These are phyloP conservation scores for Phengaris alcon DNA, from an alignment of 2,888 invertebrate species.

Conservation along the genomic window DNA sequence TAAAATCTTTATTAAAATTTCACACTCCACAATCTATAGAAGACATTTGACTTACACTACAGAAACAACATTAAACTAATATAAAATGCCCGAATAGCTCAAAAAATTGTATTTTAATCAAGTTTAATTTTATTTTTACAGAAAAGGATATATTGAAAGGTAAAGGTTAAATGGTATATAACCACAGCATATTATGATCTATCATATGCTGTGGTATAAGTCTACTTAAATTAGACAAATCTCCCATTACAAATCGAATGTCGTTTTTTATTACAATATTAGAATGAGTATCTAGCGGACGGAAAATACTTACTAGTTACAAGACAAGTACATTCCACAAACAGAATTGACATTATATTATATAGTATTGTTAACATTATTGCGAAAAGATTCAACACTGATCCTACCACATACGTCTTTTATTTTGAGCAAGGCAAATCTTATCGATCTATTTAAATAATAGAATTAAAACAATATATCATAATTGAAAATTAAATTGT, in stretches of 20 bases:
- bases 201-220: no score
- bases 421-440: conserved; percentile 59
- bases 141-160: no score
- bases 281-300: neutral
- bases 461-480: conserved; percentile 2
- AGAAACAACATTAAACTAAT: conserved; percentile 55
- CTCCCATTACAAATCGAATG: no score
- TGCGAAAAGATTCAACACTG: conserved; percentile 32
- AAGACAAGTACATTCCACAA: conserved; percentile 15
- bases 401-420: conserved; percentile 42
- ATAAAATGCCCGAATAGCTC: conserved; percentile 59
- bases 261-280: neutral
- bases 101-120: conserved; percentile 25
- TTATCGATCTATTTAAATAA: conserved; percentile 3
- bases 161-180: no score
- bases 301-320: conserved; percentile 13
- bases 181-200: no score
- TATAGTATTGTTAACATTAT: conserved; percentile 32
- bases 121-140: neutral
- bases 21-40: conserved; percentile 63
- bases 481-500: conserved; percentile 19
- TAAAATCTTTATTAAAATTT: conserved; percentile 73
- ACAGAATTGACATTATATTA: neutral
- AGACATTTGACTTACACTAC: conserved; percentile 63
- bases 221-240: no score